A percentile compares a stretch with the other conserved stretches of the same genome.
phyloP scores from a whole-genome alignment of 2,888 invertebrate species.

The Mystacides longicornis region DNA sequence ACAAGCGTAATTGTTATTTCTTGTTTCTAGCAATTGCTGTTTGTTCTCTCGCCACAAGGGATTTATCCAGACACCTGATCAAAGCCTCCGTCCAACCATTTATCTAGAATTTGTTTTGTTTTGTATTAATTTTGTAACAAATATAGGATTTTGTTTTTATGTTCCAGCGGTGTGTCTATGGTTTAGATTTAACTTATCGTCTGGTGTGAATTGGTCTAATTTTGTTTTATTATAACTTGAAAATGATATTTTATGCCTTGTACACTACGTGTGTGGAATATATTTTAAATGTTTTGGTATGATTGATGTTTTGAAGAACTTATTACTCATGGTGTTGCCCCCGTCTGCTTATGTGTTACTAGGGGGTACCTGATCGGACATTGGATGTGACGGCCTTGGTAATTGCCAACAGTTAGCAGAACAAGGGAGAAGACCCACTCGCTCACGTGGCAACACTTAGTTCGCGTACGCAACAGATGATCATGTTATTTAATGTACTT shows the following conservation, averaged over 20 bases:
- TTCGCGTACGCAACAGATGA: neutral
- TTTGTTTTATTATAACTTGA: too few species aligned
- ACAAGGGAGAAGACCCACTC: neutral
- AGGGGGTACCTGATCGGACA: constrained; percentile 4
- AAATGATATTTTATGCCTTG: too few species aligned
- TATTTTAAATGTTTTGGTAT: too few species aligned
- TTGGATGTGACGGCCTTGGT: constrained; percentile 1
- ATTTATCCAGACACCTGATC: neutral
- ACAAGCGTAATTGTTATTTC: constrained; percentile 25
- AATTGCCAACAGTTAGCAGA: neutral
- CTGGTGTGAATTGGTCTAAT: too few species aligned
- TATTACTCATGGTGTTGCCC: constrained; percentile 8
- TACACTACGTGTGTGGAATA: too few species aligned
- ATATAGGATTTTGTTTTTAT: too few species aligned
- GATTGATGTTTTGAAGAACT: neutral
- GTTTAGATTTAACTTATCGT: too few species aligned
- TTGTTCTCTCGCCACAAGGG: neutral
- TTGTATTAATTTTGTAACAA: too few species aligned
- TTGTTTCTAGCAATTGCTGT: constrained; percentile 21
- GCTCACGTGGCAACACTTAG: neutral
- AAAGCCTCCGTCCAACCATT: neutral
- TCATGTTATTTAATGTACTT: constrained; percentile 8
- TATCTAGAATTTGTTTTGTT: too few species aligned
- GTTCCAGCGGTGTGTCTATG: too few species aligned
- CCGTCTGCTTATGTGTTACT: constrained; percentile 17